These are phyloP conservation scores for Brachionus angularis DNA, from an alignment of 1,140 invertebrate species.

Conservation along the genomic window DNA sequence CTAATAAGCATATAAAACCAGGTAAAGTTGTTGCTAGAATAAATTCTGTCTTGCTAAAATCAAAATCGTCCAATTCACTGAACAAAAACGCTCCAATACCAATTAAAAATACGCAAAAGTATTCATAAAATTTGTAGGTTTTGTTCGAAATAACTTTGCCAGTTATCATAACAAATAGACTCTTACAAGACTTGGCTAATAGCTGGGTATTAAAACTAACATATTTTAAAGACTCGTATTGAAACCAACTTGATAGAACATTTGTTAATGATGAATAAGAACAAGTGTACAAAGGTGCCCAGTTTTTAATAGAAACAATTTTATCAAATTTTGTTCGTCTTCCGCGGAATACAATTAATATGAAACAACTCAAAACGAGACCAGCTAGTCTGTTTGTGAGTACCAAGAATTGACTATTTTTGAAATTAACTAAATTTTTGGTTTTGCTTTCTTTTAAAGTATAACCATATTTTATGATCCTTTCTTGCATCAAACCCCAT, in stretches of 20 bases:
- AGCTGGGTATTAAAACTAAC: slow-evolving; percentile 40
- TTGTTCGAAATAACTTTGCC: slow-evolving; percentile 71
- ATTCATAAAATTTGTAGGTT: slow-evolving; percentile 87
- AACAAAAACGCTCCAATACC: slow-evolving; percentile 64
- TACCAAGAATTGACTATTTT: slow-evolving; percentile 36
- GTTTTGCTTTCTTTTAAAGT: slow-evolving; percentile 21
- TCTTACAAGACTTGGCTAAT: slow-evolving; percentile 32
- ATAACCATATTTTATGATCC: slow-evolving; percentile 33
- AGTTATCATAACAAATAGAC: slow-evolving; percentile 92
- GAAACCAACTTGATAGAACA: slow-evolving; percentile 42
- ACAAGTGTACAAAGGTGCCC: slow-evolving; percentile 20
- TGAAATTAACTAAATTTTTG: slow-evolving; percentile 15
- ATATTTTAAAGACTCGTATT: slow-evolving; percentile 42
- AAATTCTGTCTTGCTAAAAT: background rate
- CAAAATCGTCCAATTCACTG: background rate
- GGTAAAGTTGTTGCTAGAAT: slow-evolving; percentile 70
- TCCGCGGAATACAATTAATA: no score
- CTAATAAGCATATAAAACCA: slow-evolving; percentile 75
- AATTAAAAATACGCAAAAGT: slow-evolving; percentile 80
- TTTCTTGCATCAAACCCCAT: slow-evolving; percentile 41
- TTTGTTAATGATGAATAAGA: slow-evolving; percentile 39
- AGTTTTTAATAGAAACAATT: slow-evolving; percentile 28
- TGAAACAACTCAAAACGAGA: background rate
- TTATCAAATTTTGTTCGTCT: no score
- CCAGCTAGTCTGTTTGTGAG: slow-evolving; percentile 11